Evolutionary conservation across 2,888 invertebrate species (phyloP), one percentile per base, ranked within the genome.

Genomic region (Drosophila meridionalis): DNA sequence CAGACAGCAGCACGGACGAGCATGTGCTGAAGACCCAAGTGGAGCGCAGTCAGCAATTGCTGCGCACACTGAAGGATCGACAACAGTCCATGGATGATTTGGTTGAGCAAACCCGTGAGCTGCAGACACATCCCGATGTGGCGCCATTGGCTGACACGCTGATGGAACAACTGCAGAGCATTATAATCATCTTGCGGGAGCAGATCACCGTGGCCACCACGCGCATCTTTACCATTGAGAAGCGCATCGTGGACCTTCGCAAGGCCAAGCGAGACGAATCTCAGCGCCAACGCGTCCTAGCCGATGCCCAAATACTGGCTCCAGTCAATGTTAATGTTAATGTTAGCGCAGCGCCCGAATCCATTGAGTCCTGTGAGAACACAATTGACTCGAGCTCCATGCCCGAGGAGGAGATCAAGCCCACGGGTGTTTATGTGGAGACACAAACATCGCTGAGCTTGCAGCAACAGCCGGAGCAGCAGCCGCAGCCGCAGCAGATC

Each of bases 321-420:
- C 88, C 87, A 26, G 52, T 82, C n/a, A 20, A 11, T 52, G 60
- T 57, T 0, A 56, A 34, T 12, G 52, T 82, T 20, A 20, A 11
- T 52, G 60, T 57, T 0, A 56, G 38, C 14, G 38, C 72, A 11
- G 73, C 83, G 2, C 80, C 73, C 0, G 88, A 82, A 65, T 94
- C 95, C 32, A 76, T 92, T 3, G 89, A 82, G 38, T 91, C 88
- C 3, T 89, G 87, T 72, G 92, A 89, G 48, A 92, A 85, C 76
- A 96, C 96, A 7, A 94, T 96, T 55, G 96, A 96, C 92, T 96
- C 96, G 0, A 94, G 94, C 55, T 95, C 96, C 62, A 96, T 96
- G 95, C 96, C 96, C 2, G 95, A 96, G 91, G 96, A 96, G 92
- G 94, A 95, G 84, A 94, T 94, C 28, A 92, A 91, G 26, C 87